phyloP scores from a whole-genome alignment of 2,888 invertebrate species.

The Phymatocera aterrima region DNA sequence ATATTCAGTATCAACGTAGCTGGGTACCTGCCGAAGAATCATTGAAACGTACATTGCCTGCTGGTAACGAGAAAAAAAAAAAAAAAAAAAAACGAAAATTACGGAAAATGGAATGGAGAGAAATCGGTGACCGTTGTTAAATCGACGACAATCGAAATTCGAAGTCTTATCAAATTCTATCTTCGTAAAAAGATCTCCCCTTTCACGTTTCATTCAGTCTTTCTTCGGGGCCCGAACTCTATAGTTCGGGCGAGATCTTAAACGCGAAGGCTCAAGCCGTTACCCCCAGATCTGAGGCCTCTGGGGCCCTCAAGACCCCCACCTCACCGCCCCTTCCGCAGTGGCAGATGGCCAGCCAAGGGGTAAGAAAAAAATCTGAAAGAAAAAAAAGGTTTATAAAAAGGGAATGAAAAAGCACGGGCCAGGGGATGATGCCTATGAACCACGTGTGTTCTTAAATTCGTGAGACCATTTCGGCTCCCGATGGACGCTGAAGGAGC shows the following conservation, averaged over 20 bases:
- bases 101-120: neutral
- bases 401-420: constrained; percentile 69
- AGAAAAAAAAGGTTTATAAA: constrained; percentile 68
- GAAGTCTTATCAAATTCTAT: constrained; percentile 45
- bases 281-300: constrained; percentile 50
- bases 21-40: too few species aligned
- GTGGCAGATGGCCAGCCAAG: constrained; percentile 77
- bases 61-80: too few species aligned
- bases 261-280: constrained; percentile 50
- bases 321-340: constrained; percentile 74
- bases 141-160: constrained; percentile 32
- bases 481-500: constrained; percentile 53
- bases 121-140: constrained; percentile 29
- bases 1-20: too few species aligned
- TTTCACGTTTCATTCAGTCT: constrained; percentile 50
- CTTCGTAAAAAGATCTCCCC: constrained; percentile 41
- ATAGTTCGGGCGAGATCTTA: constrained; percentile 44
- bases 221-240: constrained; percentile 44
- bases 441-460: constrained; percentile 69
- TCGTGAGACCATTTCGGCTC: constrained; percentile 60
- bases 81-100: neutral
- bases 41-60: too few species aligned
- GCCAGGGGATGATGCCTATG: constrained; percentile 57
- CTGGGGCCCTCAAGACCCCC: constrained; percentile 42
- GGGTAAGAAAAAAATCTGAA: constrained; percentile 72